Conservation (phyloP, 2,113 vertebrate species). For the Sisor rabdophorus region DNA sequence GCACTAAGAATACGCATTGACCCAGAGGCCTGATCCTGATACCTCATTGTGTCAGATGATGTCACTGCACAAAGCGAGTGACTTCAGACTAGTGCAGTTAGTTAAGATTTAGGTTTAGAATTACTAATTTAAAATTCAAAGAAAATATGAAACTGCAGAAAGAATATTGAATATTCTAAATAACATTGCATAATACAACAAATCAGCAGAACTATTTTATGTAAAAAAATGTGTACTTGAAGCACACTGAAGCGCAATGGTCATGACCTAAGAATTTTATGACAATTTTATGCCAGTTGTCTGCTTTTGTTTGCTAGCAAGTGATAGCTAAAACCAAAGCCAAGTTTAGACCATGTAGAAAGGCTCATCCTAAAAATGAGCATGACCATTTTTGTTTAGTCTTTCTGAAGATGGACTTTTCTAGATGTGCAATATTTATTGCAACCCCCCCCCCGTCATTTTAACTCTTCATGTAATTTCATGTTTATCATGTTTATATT, state of each 20-base stretch:
- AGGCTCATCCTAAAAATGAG: not conserved
- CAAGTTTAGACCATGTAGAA: not conserved
- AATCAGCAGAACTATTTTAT: not conserved
- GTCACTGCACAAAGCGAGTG: not conserved
- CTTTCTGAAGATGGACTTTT: not conserved
- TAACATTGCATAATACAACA: not conserved
- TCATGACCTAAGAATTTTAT: not conserved
- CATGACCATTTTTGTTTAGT: not conserved
- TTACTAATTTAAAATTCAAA: not conserved
- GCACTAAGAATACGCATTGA: conserved; percentile 25
- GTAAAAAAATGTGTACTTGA: not conserved
- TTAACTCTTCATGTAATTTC: not conserved
- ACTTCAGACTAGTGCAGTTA: not conserved
- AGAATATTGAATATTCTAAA: not conserved
- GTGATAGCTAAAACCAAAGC: not conserved
- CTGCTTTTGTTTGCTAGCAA: conserved; percentile 4
- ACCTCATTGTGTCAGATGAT: not conserved
- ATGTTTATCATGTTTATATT: not conserved
- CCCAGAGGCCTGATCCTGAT: conserved; percentile 7
- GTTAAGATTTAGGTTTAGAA: not conserved
- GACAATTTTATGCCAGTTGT: not conserved
- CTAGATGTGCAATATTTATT: not conserved
- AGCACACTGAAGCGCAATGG: not conserved
- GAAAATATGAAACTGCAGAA: no score
- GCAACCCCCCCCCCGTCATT: not conserved